These are phyloP conservation scores for Gnatocerus cornutus DNA, from an alignment of 2,888 invertebrate species.

Conservation along the genomic window DNA sequence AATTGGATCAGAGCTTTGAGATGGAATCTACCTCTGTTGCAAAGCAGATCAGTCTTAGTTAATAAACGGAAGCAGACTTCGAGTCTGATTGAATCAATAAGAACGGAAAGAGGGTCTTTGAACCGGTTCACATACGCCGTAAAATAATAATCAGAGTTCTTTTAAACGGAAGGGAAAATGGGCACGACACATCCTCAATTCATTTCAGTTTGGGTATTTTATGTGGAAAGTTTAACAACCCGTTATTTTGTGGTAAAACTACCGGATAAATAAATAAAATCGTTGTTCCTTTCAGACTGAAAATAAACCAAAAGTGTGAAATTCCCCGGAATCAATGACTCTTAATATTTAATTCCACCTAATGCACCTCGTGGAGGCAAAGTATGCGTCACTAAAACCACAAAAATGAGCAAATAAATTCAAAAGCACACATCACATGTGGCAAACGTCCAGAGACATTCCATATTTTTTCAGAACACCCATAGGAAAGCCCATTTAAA, in stretches of 20 bases:
- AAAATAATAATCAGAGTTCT: conserved; percentile 37
- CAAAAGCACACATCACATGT: not conserved
- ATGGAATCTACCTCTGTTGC: conserved; percentile 4
- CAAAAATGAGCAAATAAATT: not conserved
- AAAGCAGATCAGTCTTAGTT: conserved; percentile 12
- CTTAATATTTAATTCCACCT: too few species aligned
- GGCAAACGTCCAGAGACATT: not conserved
- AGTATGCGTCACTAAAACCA: too few species aligned
- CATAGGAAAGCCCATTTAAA: not conserved
- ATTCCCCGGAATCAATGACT: too few species aligned
- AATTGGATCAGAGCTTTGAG: not conserved
- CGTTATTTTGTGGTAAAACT: too few species aligned
- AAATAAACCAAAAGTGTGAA: too few species aligned
- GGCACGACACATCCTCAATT: too few species aligned
- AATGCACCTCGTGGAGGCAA: too few species aligned
- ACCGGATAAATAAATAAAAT: too few species aligned
- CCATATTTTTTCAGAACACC: not conserved
- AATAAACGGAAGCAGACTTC: conserved; percentile 41
- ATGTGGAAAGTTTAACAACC: too few species aligned
- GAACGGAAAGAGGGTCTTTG: conserved; percentile 45
- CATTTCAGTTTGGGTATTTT: too few species aligned
- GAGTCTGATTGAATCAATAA: conserved; percentile 48
- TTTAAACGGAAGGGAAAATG: conserved; percentile 5
- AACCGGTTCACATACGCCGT: conserved; percentile 39
- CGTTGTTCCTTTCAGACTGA: too few species aligned